Evolutionary conservation across 2,113 vertebrate species (phyloP).

Genomic region (Leptosomus discolor): DNA sequence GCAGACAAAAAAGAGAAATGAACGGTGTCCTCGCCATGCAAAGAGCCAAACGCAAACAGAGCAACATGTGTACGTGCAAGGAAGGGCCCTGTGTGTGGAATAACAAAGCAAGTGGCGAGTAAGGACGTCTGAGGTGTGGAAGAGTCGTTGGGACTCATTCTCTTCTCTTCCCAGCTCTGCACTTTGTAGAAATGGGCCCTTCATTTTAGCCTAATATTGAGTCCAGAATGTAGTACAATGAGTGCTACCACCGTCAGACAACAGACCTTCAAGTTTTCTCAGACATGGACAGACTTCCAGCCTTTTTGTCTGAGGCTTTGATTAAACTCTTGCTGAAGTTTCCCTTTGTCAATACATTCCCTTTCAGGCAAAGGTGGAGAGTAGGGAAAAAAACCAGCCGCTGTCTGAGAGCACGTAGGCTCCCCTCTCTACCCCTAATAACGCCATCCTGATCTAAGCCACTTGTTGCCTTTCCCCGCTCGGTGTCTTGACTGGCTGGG

Average conservation of each 20-base stretch:
- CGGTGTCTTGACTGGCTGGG: background rate
- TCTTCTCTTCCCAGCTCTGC: background rate
- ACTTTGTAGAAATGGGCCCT: background rate
- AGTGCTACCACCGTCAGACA: background rate
- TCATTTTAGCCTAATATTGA: background rate
- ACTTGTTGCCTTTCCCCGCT: background rate
- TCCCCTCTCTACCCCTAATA: background rate
- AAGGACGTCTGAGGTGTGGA: background rate
- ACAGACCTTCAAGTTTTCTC: background rate
- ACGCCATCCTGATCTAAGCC: background rate
- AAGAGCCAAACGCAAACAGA: background rate
- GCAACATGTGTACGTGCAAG: background rate
- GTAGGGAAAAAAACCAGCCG: background rate
- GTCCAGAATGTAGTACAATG: background rate
- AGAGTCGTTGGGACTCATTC: background rate
- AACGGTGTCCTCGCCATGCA: background rate
- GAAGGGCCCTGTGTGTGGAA: background rate
- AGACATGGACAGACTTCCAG: background rate
- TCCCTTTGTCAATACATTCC: background rate
- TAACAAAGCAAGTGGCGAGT: background rate
- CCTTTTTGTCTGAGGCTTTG: background rate
- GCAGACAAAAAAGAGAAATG: background rate
- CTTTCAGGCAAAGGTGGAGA: background rate
- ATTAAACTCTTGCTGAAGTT: constrained; percentile 24
- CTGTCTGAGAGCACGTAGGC: background rate